A percentile compares a stretch with the other conserved stretches of the same genome.
Evolutionary conservation across 2,113 vertebrate genomes (phyloP).

Genomic region (Cyanoderma ruficeps): DNA sequence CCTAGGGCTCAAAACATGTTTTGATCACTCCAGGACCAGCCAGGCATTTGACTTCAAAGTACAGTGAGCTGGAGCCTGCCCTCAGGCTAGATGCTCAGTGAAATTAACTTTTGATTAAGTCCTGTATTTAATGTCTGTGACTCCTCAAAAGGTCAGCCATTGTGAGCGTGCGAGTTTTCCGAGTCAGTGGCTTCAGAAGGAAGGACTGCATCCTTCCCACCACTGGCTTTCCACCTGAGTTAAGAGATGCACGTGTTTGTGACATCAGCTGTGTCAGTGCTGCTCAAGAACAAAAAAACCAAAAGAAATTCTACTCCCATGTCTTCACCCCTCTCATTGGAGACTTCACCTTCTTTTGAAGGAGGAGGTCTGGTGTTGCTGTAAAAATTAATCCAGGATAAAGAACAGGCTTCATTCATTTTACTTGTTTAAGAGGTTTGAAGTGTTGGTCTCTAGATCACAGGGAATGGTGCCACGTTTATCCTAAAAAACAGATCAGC

Average conservation of each 20-base stretch:
- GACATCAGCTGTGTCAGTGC: neutral
- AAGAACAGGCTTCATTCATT: neutral
- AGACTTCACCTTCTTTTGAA: neutral
- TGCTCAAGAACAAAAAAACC: neutral
- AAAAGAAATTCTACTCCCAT: neutral
- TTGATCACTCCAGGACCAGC: constrained; percentile 17
- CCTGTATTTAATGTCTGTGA: constrained; percentile 30
- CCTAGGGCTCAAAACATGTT: neutral
- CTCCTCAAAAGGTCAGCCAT: constrained; percentile 57
- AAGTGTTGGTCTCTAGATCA: neutral
- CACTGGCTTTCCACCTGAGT: neutral
- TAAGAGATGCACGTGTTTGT: neutral
- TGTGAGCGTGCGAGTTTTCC: neutral
- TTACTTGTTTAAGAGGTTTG: neutral
- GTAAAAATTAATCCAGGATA: neutral
- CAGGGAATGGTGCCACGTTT: neutral
- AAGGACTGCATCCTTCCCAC: neutral
- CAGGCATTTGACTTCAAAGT: constrained; percentile 57
- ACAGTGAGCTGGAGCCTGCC: constrained; percentile 23
- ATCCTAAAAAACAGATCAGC: neutral
- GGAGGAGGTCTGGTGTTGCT: neutral
- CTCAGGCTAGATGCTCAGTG: constrained; percentile 51
- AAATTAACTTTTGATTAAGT: constrained; percentile 58
- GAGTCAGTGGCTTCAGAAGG: neutral
- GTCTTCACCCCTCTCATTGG: neutral